Evolutionary conservation across 2,888 invertebrate species (phyloP).

Genomic region (Escarpia spicata): DNA sequence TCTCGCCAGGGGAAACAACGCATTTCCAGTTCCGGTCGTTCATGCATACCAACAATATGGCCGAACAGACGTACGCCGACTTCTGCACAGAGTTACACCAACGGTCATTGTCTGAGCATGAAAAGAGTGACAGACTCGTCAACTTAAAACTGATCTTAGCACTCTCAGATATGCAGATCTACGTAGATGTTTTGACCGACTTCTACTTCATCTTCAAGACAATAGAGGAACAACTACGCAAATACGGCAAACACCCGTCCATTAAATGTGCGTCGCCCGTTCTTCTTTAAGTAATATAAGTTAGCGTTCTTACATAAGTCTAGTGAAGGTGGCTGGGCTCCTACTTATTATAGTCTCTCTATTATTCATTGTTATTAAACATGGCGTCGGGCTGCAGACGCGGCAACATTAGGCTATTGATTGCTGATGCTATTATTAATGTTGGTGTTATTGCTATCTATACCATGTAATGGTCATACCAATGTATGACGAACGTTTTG

Average conservation of each 20-base stretch:
- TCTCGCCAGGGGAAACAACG: not conserved
- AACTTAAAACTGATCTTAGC: not conserved
- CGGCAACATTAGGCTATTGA: not conserved
- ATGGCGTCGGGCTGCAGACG: not conserved
- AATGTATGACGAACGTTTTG: too few relatives aligned
- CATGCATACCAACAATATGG: not conserved
- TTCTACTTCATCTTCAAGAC: slow-evolving; percentile 2
- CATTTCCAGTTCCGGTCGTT: not conserved
- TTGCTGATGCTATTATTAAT: not conserved
- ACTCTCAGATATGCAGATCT: not conserved
- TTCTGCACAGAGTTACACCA: not conserved
- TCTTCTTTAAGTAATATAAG: not conserved
- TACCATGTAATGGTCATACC: not conserved
- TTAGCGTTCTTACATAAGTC: not conserved
- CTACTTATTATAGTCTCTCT: not conserved
- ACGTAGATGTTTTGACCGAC: not conserved
- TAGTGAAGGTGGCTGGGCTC: not conserved
- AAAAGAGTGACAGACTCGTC: not conserved
- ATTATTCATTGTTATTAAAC: not conserved
- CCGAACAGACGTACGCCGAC: not conserved
- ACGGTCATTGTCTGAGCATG: not conserved
- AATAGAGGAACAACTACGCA: not conserved
- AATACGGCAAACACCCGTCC: not conserved
- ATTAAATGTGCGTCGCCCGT: not conserved
- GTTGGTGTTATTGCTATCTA: not conserved